Percentiles rank a stretch among this genome's conserved stretches.
Evolutionary conservation across 2,888 invertebrate species (phyloP).

Genomic region (Panorpa germanica): DNA sequence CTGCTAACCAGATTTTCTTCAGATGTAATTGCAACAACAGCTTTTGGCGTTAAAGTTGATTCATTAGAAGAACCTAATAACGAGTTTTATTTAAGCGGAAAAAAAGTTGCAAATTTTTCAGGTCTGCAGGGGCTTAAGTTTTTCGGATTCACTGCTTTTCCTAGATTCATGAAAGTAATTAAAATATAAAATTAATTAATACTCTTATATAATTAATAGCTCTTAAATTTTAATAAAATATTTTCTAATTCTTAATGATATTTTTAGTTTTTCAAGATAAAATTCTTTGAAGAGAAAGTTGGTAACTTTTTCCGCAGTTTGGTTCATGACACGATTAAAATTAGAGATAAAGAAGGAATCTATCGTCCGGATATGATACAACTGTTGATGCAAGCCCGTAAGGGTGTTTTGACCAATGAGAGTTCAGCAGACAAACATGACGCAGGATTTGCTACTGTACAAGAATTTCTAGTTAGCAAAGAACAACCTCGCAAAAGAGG

Average conservation of each 20-base stretch:
- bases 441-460: constrained; percentile 17
- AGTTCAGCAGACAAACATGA: constrained; percentile 10
- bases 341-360: constrained; percentile 22
- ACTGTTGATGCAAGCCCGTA: constrained; percentile 31
- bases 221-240: too few relatives aligned
- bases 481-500: too few relatives aligned
- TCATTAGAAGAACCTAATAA: constrained; percentile 17
- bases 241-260: too few relatives aligned
- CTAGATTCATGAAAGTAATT: constrained; percentile 1
- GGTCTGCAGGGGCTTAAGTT: not conserved
- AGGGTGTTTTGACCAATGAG: constrained; percentile 19
- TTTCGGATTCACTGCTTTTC: not conserved
- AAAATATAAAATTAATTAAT: too few relatives aligned
- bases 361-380: constrained; percentile 32
- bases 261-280: too few relatives aligned
- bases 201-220: too few relatives aligned
- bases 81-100: constrained; percentile 16
- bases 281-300: constrained; percentile 14
- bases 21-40: constrained; percentile 26
- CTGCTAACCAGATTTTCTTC: constrained; percentile 20
- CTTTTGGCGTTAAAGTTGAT: constrained; percentile 23
- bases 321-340: constrained; percentile 23
- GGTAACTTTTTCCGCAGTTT: constrained; percentile 21
- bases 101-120: constrained; percentile 6
- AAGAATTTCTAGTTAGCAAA: too few relatives aligned